A percentile compares a stretch with the other conserved stretches of the same genome.
phyloP scores from a whole-genome alignment of 2,113 vertebrate genomes.

The Limnothrissa miodon region DNA sequence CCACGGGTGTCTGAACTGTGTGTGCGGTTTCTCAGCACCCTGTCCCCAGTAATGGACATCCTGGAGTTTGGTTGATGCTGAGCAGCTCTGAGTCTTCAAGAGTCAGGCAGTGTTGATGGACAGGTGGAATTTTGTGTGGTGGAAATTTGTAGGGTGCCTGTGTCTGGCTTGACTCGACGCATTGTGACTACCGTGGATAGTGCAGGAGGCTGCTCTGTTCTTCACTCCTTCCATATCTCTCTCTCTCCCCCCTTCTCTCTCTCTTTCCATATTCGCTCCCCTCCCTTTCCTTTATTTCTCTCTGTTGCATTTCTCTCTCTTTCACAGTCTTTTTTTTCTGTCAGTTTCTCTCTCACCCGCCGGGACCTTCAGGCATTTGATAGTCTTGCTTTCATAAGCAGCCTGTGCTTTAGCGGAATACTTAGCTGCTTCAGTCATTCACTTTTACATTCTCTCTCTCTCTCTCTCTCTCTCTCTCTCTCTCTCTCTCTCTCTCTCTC shows the following conservation, averaged over 20 bases:
- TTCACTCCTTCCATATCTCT: neutral
- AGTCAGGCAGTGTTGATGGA: neutral
- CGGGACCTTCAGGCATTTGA: constrained; percentile 51
- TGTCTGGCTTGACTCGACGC: neutral
- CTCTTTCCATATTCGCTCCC: neutral
- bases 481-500: constrained; percentile 16
- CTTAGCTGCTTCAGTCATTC: neutral
- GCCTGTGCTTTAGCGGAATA: neutral
- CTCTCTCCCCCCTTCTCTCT: neutral
- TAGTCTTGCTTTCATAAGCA: constrained; percentile 20
- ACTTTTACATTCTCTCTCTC: neutral
- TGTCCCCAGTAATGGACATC: neutral
- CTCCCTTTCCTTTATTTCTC: neutral
- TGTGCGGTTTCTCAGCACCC: neutral
- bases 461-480: constrained; percentile 16
- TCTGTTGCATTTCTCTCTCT: neutral
- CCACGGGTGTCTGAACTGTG: neutral
- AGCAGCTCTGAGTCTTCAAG: neutral
- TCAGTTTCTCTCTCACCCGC: neutral
- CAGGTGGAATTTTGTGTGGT: neutral
- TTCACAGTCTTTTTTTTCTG: neutral
- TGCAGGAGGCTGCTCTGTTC: neutral
- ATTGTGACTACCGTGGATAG: neutral
- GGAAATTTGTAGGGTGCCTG: neutral
- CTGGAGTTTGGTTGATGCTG: neutral